Percentiles rank a stretch among this genome's conserved stretches.
Conservation (phyloP, 2,888 invertebrate species). For the Drosophila prostipennis region DNA sequence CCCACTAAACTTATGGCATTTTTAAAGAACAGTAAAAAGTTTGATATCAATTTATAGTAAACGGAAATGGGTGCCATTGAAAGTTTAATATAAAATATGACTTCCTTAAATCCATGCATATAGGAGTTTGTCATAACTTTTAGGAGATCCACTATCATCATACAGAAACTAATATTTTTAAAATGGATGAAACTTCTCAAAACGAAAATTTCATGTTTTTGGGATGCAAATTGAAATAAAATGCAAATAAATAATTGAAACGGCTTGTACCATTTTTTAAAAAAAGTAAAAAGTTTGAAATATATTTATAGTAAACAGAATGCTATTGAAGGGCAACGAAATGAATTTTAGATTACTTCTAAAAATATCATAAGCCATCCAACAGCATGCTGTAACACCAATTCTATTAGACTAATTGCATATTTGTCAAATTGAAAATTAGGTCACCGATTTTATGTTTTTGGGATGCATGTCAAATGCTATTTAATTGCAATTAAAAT, state of each 20-base stretch:
- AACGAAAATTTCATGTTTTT: too few species aligned
- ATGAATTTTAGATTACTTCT: not conserved
- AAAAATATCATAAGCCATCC: not conserved
- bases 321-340: too few species aligned
- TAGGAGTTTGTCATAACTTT: too few species aligned
- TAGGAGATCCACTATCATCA: too few species aligned
- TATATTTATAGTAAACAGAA: too few species aligned
- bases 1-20: slow-evolving; percentile 5
- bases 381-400: not conserved
- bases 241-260: too few species aligned
- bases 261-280: too few species aligned
- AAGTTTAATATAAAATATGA: not conserved
- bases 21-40: slow-evolving; percentile 23
- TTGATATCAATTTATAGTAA: not conserved
- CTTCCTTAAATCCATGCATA: too few species aligned
- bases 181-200: too few species aligned
- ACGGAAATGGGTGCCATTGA: not conserved
- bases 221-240: too few species aligned
- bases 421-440: not conserved
- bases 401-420: not conserved
- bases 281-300: too few species aligned
- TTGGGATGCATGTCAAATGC: not conserved
- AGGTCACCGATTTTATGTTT: not conserved
- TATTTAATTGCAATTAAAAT: slow-evolving; percentile 6
- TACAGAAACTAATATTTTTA: too few species aligned